Evolutionary conservation across 2,888 invertebrate genomes (phyloP).

Genomic region (Dolomedes plantarius): DNA sequence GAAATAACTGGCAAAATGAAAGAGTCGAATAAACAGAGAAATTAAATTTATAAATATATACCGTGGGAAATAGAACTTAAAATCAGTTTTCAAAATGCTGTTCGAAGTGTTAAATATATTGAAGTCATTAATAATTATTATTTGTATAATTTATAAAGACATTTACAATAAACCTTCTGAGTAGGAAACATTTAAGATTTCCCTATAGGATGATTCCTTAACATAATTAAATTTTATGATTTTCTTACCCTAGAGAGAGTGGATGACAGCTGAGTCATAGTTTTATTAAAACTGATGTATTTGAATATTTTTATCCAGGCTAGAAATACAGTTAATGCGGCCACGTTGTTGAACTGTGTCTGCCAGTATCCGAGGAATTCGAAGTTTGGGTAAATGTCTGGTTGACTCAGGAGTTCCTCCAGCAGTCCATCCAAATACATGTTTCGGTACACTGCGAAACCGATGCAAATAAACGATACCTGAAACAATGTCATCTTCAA

Average conservation of each 20-base stretch:
- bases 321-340: conserved; percentile 82
- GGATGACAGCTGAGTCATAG: conserved; percentile 84
- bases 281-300: conserved; percentile 85
- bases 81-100: too few species aligned
- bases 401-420: conserved; percentile 76
- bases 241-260: conserved; percentile 81
- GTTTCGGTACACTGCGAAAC: conserved; percentile 79
- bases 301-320: conserved; percentile 87
- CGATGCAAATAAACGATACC: conserved; percentile 78
- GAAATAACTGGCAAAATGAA: too few species aligned
- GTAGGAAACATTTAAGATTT: too few species aligned
- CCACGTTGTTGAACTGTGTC: conserved; percentile 80
- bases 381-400: conserved; percentile 80
- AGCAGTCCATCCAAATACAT: conserved; percentile 77
- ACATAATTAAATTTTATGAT: neutral
- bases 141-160: too few species aligned
- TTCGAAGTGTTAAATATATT: too few species aligned
- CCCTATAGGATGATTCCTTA: neutral
- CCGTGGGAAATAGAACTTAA: too few species aligned
- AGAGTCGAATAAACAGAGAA: too few species aligned
- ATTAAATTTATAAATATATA: too few species aligned
- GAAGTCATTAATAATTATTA: too few species aligned
- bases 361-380: conserved; percentile 81
- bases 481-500: conserved; percentile 12
- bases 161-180: too few species aligned